Evolutionary conservation across 2,113 vertebrate genomes (phyloP).

Genomic region (Lutjanus erythropterus): DNA sequence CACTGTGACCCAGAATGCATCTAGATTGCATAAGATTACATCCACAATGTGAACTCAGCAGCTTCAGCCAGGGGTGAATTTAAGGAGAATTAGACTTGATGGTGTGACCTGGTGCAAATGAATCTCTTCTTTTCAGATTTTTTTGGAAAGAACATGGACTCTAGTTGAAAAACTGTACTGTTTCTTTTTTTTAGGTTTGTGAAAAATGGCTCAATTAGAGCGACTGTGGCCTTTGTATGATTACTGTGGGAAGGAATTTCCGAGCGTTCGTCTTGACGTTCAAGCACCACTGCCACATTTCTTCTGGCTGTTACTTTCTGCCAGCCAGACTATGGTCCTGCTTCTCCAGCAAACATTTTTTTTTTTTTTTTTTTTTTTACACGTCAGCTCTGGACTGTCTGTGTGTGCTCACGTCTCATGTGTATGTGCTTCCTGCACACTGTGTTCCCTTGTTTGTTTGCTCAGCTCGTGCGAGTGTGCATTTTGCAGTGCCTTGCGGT

Average conservation of each 20-base stretch:
- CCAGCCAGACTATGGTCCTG: slow-evolving; percentile 19
- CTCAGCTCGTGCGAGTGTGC: slow-evolving; percentile 20
- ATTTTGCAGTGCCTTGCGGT: slow-evolving; percentile 20
- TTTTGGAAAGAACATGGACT: background rate
- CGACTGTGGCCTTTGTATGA: background rate
- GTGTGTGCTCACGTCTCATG: slow-evolving; percentile 9
- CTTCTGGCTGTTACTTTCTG: slow-evolving; percentile 41
- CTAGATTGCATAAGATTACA: slow-evolving; percentile 2
- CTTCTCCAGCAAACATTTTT: slow-evolving; percentile 32
- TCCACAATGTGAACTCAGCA: background rate
- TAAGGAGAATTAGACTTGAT: background rate
- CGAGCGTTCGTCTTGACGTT: slow-evolving; percentile 1
- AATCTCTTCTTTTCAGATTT: background rate
- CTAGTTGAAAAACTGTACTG: background rate
- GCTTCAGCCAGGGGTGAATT: slow-evolving; percentile 8
- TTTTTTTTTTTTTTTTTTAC: slow-evolving; percentile 14
- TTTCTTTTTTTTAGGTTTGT: background rate
- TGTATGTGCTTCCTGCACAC: slow-evolving; percentile 2
- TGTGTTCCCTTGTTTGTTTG: slow-evolving; percentile 16
- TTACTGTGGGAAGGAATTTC: background rate
- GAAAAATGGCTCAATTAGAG: slow-evolving; percentile 2
- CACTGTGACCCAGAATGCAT: background rate
- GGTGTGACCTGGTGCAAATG: background rate
- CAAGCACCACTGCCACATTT: slow-evolving; percentile 26
- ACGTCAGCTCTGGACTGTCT: slow-evolving; percentile 5